A percentile compares a stretch with the other conserved stretches of the same genome.
These are phyloP conservation scores for Chouioia cunea DNA, from an alignment of 2,888 invertebrate genomes.

Conservation along the genomic window DNA sequence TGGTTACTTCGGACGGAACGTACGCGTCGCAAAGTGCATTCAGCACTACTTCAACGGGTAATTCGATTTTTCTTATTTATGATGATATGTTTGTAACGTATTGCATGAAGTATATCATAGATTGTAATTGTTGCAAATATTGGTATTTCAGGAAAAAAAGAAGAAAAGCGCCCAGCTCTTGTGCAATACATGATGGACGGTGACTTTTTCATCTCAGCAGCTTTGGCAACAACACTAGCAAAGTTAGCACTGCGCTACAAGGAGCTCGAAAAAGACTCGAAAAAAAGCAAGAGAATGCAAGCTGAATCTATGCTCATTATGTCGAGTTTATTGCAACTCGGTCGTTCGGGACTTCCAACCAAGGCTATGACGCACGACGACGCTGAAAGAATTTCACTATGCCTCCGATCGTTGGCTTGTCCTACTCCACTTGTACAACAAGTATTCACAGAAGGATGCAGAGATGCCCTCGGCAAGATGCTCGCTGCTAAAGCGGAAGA, in stretches of 20 bases:
- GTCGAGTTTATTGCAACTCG: constrained; percentile 87
- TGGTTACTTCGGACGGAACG: constrained; percentile 98
- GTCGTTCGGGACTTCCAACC: constrained; percentile 73
- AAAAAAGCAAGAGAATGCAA: constrained; percentile 73
- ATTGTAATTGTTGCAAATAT: constrained; percentile 2
- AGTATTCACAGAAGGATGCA: constrained; percentile 81
- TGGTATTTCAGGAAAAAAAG: constrained; percentile 69
- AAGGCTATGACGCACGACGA: constrained; percentile 97
- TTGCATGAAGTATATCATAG: background rate
- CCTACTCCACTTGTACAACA: constrained; percentile 77
- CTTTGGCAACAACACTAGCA: constrained; percentile 89
- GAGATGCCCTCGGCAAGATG: constrained; percentile 86
- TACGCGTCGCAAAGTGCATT: constrained; percentile 99
- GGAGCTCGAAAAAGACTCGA: constrained; percentile 54
- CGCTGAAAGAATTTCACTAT: constrained; percentile 87
- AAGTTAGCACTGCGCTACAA: constrained; percentile 82
- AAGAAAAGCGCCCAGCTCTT: constrained; percentile 82
- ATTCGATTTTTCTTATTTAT: constrained; percentile 11
- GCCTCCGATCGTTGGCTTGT: constrained; percentile 80
- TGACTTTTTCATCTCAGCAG: constrained; percentile 95
- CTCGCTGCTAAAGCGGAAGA: constrained; percentile 82
- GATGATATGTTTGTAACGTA: background rate
- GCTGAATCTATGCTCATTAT: constrained; percentile 91
- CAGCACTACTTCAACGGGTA: constrained; percentile 77
- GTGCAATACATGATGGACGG: constrained; percentile 92